Evolutionary conservation across 1,140 invertebrate genomes (phyloP).

Genomic region (Drosophila suzukii): DNA sequence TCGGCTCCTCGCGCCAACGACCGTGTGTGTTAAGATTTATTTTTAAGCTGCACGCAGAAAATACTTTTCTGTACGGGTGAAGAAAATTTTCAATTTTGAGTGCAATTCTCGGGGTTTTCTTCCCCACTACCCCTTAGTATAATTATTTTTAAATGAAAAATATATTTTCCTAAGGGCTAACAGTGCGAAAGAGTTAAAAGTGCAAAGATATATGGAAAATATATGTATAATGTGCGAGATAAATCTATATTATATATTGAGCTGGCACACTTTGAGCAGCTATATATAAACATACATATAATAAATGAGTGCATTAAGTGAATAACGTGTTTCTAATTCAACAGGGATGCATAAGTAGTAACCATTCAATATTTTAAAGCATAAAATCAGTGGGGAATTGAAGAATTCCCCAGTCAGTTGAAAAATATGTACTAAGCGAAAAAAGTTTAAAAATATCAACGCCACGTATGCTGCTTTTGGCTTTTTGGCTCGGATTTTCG

Average conservation of each 20-base stretch:
- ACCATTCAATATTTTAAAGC: not conserved
- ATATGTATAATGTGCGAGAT: conserved; percentile 24
- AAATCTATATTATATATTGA: conserved; percentile 42
- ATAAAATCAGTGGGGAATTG: conserved; percentile 4
- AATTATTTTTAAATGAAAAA: conserved; percentile 2
- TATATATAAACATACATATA: conserved; percentile 34
- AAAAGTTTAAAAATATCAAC: conserved; percentile 73
- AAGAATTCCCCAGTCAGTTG: conserved; percentile 7
- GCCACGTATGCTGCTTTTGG: conserved; percentile 68
- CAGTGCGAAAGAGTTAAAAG: conserved; percentile 11
- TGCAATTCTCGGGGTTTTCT: not conserved
- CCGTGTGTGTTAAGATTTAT: conserved; percentile 79
- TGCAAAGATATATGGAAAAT: conserved; percentile 24
- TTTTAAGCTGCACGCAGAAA: conserved; percentile 68
- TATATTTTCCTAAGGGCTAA: not conserved
- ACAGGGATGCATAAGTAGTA: not conserved
- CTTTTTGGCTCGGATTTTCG: conserved; percentile 62
- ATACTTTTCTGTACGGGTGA: conserved; percentile 49
- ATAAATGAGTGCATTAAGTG: conserved; percentile 3
- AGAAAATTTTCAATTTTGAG: conserved; percentile 4
- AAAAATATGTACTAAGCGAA: conserved; percentile 29
- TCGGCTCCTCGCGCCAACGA: conserved; percentile 53
- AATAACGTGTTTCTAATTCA: not conserved
- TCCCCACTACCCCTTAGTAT: not conserved
- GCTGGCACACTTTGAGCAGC: conserved; percentile 54